Conservation (phyloP, 1,140 invertebrate species). For the Oncopeltus fasciatus region DNA sequence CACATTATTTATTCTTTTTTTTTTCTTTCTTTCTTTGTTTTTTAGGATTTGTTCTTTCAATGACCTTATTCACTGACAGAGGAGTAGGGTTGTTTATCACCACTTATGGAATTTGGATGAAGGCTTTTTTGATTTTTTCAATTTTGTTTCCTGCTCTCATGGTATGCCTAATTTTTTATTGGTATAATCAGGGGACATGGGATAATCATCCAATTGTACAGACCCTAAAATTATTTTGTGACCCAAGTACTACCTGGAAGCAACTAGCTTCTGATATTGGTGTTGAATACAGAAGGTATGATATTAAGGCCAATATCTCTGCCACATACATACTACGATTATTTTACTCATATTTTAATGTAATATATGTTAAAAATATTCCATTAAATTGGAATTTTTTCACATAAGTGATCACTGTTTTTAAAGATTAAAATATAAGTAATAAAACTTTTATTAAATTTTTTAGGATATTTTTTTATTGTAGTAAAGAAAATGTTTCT, state of each 20-base stretch:
- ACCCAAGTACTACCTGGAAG: slow-evolving; percentile 44
- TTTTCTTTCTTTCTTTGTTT: slow-evolving; percentile 4
- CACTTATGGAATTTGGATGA: slow-evolving; percentile 32
- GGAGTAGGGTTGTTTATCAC: slow-evolving; percentile 28
- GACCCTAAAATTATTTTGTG: slow-evolving; percentile 46
- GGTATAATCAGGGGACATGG: slow-evolving; percentile 41
- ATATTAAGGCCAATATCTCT: slow-evolving; percentile 5
- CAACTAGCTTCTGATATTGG: slow-evolving; percentile 57
- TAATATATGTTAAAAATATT: too few relatives aligned
- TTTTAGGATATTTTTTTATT: too few relatives aligned
- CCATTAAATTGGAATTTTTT: not conserved
- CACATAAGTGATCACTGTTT: not conserved
- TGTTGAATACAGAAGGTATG: slow-evolving; percentile 56
- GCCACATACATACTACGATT: too few relatives aligned
- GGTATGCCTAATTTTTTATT: slow-evolving; percentile 29
- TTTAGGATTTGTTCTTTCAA: slow-evolving; percentile 43
- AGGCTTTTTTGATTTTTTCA: slow-evolving; percentile 27
- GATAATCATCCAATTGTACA: slow-evolving; percentile 56
- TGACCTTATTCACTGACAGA: slow-evolving; percentile 26
- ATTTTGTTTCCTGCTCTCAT: slow-evolving; percentile 33
- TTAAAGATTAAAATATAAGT: too few relatives aligned
- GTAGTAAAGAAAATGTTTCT: too few relatives aligned
- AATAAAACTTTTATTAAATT: too few relatives aligned
- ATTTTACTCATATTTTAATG: too few relatives aligned
- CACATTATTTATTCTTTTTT: slow-evolving; percentile 6